Evolutionary conservation across 2,113 vertebrate species (phyloP), one percentile per base, ranked within the genome.

Genomic region (Cynoglossus semilaevis): DNA sequence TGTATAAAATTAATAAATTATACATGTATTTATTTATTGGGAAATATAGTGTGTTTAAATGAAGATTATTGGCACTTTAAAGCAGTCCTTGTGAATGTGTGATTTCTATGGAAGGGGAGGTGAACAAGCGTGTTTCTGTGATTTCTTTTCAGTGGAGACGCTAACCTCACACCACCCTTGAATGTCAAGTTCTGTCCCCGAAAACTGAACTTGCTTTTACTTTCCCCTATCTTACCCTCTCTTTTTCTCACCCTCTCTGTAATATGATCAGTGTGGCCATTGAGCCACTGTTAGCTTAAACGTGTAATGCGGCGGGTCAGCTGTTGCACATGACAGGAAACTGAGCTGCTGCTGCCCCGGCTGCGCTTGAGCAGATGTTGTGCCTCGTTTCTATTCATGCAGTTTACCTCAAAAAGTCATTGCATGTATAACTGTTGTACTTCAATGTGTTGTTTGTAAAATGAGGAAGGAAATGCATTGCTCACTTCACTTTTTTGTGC

Each of bases 271-370:
- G 53, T 1, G 46, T 47, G 57, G 63, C 67, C 51, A 42, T 8
- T 0, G 38, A 47, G 55, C 34, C 46, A 15, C 53, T 0, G 60
- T 2, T 44, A 64, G 56, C 15, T 56, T 19, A 51, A 51, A 66
- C 72, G 73, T 38, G 64, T 14, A 58, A 57, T 34, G 49, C 47
- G 81, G 83, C 46, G 85, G 83, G 83, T 56, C 38, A 45, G 67
- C 54, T 11, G 63, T 64, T 62, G 76, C 80, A 79, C 78, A 76
- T 85, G 85, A 82, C 87, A 86, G 85, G 87, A 88, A 88, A 73
- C 61, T 10, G 69, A 59, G 74, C 72, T 36, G 63, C 72, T 36
- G 63, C 69, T 52, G 72, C 43, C 56, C 37, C 0, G 57, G 51
- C 36, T 62, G 70, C 58, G 51, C 47, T 81, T 77, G 51, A 49